Percentiles rank a stretch among this genome's conserved stretches.
These are phyloP conservation scores for Drosophila aff. DNA, from an alignment of 1,140 invertebrate species.

Conservation along the genomic window DNA sequence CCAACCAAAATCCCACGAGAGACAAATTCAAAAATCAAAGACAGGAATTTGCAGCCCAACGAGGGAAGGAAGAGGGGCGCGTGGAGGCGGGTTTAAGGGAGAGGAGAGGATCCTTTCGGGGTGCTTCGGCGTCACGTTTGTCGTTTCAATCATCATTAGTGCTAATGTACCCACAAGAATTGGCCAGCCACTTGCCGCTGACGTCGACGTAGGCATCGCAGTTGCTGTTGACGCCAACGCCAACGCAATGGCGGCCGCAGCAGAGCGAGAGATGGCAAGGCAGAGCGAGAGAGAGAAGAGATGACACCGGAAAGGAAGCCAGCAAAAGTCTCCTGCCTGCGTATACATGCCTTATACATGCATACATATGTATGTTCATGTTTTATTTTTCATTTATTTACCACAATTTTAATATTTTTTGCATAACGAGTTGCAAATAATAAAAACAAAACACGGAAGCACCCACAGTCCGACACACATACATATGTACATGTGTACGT, in stretches of 20 bases:
- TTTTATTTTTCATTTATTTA: conserved; percentile 77
- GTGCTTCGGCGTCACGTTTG: conserved; percentile 28
- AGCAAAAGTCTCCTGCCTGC: conserved; percentile 17
- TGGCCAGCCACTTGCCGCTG: conserved; percentile 70
- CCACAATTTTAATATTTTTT: conserved; percentile 79
- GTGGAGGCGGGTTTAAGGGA: background rate
- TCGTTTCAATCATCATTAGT: conserved; percentile 8
- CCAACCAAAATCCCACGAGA: conserved; percentile 28
- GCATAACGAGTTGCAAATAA: conserved; percentile 51
- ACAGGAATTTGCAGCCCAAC: conserved; percentile 45
- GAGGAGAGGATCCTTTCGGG: conserved; percentile 39
- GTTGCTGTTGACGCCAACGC: conserved; percentile 9
- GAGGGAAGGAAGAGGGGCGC: background rate
- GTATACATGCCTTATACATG: conserved; percentile 14
- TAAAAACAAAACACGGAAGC: conserved; percentile 18
- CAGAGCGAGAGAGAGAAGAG: conserved; percentile 13
- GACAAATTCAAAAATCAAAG: conserved; percentile 77
- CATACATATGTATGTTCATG: conserved; percentile 37
- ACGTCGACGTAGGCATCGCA: conserved; percentile 4
- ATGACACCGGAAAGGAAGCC: conserved; percentile 4
- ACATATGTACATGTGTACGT: conserved; percentile 18
- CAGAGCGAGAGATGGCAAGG: conserved; percentile 17
- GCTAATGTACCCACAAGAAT: conserved; percentile 83
- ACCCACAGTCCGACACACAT: conserved; percentile 30
- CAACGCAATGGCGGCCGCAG: conserved; percentile 41